A percentile compares a stretch with the other conserved stretches of the same genome.
These are phyloP conservation scores for Gnathonemus echidnorhynchus DNA, from an alignment of 2,113 vertebrate genomes.

Conservation along the genomic window DNA sequence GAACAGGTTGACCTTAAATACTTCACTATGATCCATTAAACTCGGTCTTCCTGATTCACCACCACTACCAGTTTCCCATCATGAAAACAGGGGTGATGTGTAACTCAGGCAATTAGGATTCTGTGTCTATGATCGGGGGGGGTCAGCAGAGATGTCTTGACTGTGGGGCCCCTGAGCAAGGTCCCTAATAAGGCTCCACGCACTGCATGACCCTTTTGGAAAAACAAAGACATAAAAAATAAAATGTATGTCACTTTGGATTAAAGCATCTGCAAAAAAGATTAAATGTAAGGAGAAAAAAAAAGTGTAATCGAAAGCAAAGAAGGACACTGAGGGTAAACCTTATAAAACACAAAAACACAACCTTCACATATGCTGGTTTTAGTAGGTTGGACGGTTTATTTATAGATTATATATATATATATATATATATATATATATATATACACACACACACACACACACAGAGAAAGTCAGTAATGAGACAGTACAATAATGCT, in stretches of 20 bases:
- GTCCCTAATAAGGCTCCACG: neutral
- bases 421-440: neutral
- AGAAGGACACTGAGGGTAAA: neutral
- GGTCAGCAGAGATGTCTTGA: neutral
- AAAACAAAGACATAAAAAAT: neutral
- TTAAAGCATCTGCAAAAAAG: neutral
- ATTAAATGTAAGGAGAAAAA: neutral
- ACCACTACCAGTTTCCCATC: neutral
- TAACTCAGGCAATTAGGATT: neutral
- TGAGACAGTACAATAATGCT: neutral
- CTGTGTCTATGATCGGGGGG: neutral
- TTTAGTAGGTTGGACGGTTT: neutral
- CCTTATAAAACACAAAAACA: neutral
- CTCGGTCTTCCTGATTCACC: neutral
- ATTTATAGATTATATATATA: neutral
- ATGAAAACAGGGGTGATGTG: neutral
- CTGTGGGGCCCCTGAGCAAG: neutral
- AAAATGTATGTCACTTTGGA: neutral
- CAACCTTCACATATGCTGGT: neutral
- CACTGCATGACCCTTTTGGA: neutral
- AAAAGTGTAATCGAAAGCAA: neutral
- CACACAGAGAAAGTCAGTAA: neutral
- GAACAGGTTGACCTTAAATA: neutral
- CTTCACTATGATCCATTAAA: neutral
- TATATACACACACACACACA: no score